These are phyloP conservation scores for Dichetophora obliterata DNA, from an alignment of 2,888 invertebrate species.

Conservation along the genomic window DNA sequence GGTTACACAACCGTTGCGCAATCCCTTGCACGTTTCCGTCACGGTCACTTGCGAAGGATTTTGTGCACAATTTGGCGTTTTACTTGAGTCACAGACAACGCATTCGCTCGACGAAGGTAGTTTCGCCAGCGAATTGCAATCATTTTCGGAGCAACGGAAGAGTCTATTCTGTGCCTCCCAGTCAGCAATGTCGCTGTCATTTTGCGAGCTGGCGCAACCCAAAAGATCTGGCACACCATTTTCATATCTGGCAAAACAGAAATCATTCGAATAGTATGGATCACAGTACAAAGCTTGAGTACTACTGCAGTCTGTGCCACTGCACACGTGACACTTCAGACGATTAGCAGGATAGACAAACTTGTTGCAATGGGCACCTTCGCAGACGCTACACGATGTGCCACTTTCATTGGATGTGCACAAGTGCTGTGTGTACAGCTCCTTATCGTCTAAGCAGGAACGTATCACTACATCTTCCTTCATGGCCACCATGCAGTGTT, in stretches of 20 bases:
- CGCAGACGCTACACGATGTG: slow-evolving; percentile 53
- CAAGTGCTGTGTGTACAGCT: slow-evolving; percentile 51
- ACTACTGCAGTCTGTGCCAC: slow-evolving; percentile 48
- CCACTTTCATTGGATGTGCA: slow-evolving; percentile 53
- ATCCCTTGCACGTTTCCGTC: slow-evolving; percentile 52
- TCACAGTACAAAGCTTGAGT: slow-evolving; percentile 53
- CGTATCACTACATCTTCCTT: slow-evolving; percentile 56
- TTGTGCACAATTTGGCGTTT: slow-evolving; percentile 58
- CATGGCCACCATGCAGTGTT: slow-evolving; percentile 61
- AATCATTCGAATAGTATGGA: slow-evolving; percentile 54
- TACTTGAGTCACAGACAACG: slow-evolving; percentile 60
- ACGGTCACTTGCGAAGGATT: slow-evolving; percentile 50
- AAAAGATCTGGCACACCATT: slow-evolving; percentile 50
- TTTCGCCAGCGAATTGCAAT: slow-evolving; percentile 56
- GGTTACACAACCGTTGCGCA: slow-evolving; percentile 55
- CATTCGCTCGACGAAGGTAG: slow-evolving; percentile 57
- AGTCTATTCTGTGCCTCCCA: slow-evolving; percentile 59
- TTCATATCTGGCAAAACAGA: slow-evolving; percentile 63
- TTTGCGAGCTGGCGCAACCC: slow-evolving; percentile 61
- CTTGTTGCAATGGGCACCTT: slow-evolving; percentile 54
- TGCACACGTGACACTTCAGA: slow-evolving; percentile 59
- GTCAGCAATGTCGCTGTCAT: slow-evolving; percentile 50
- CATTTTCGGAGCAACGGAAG: slow-evolving; percentile 52
- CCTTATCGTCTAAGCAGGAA: slow-evolving; percentile 65
- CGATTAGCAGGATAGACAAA: slow-evolving; percentile 60